Evolutionary conservation across 2,113 vertebrate genomes (phyloP).

Genomic region (Nycticebus coucang): DNA sequence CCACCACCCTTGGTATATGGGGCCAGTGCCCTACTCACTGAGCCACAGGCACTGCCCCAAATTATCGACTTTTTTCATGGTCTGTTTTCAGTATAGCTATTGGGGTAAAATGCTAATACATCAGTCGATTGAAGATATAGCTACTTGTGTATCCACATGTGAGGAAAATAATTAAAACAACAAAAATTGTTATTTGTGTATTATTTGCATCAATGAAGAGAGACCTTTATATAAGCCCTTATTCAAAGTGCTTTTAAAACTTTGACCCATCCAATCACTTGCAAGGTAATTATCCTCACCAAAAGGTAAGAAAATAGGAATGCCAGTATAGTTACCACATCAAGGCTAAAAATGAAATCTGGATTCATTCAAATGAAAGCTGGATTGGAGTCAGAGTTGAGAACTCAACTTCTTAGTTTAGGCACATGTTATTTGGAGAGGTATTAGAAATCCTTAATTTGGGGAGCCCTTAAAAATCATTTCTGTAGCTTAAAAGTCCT

Average conservation of each 20-base stretch:
- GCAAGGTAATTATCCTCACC: slow-evolving; percentile 51
- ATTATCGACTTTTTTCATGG: not conserved
- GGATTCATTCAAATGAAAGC: no score
- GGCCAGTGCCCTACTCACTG: no score
- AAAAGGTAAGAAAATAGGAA: slow-evolving; percentile 64
- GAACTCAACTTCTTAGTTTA: not conserved
- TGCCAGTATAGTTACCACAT: not conserved
- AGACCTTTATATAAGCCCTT: slow-evolving; percentile 56
- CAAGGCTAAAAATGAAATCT: slow-evolving; percentile 14
- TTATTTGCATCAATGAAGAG: slow-evolving; percentile 64
- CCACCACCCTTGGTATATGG: no score
- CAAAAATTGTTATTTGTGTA: slow-evolving; percentile 47
- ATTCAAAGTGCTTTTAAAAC: slow-evolving; percentile 46
- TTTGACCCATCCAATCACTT: slow-evolving; percentile 64
- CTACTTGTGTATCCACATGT: not conserved
- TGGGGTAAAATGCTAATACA: slow-evolving; percentile 11
- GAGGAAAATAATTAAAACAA: slow-evolving; percentile 20
- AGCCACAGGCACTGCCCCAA: not conserved
- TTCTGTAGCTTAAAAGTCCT: not conserved
- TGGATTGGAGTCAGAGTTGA: not conserved
- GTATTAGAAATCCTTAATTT: not conserved
- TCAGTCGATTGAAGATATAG: not conserved
- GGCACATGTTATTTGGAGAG: not conserved
- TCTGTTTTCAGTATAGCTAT: slow-evolving; percentile 31
- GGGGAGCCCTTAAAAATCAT: not conserved